Percentiles rank a stretch among this genome's conserved stretches.
Evolutionary conservation across 2,888 invertebrate genomes (phyloP).

Genomic region (Oegoconia quadripuncta): DNA sequence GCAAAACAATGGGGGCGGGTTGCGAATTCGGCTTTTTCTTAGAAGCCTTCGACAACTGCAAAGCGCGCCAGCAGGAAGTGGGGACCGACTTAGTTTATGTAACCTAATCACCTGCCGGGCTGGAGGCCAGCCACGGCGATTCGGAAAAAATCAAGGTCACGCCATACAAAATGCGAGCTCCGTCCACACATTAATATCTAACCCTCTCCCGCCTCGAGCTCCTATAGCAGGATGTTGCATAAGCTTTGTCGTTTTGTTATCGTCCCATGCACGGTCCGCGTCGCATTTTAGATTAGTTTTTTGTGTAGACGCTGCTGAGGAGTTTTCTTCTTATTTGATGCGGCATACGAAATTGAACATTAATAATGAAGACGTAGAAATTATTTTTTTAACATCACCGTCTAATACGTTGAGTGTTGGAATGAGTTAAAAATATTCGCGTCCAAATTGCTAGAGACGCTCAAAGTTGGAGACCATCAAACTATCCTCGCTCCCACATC

Average conservation of each 20-base stretch:
- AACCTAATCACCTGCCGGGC: constrained; percentile 76
- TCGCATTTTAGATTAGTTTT: constrained; percentile 74
- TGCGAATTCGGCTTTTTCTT: constrained; percentile 69
- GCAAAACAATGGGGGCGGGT: constrained; percentile 58
- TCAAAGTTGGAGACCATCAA: constrained; percentile 50
- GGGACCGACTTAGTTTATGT: constrained; percentile 75
- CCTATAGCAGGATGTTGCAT: constrained; percentile 75
- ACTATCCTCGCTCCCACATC: constrained; percentile 52
- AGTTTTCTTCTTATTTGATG: constrained; percentile 38
- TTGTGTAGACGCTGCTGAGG: constrained; percentile 47
- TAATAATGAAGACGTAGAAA: constrained; percentile 37
- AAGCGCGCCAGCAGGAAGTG: constrained; percentile 74
- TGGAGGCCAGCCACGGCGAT: constrained; percentile 59
- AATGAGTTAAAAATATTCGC: constrained; percentile 28
- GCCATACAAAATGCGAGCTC: constrained; percentile 55
- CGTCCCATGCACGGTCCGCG: constrained; percentile 53
- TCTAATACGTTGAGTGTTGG: constrained; percentile 8
- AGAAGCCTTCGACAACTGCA: constrained; percentile 73
- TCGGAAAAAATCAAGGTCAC: constrained; percentile 74
- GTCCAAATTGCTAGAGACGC: constrained; percentile 34
- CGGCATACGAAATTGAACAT: constrained; percentile 48
- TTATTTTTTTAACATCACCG: constrained; percentile 23
- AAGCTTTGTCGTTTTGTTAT: constrained; percentile 75
- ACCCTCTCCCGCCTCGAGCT: constrained; percentile 53
- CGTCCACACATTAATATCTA: constrained; percentile 57